phyloP scores from a whole-genome alignment of 2,888 invertebrate species.

The Polyommatus iphigenia region DNA sequence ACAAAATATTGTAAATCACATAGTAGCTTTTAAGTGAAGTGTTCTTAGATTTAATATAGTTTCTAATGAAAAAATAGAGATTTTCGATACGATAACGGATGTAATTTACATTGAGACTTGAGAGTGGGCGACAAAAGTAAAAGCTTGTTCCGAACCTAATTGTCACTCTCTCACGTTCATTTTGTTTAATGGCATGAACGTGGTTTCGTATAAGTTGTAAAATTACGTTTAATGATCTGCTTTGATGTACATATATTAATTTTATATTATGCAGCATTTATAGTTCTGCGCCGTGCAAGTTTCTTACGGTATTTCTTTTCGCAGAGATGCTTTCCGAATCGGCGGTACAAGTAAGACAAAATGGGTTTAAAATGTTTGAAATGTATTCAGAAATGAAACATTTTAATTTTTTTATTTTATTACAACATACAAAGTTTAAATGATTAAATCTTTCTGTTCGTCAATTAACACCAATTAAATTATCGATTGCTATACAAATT shows the following conservation, averaged over 20 bases:
- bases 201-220: slow-evolving; percentile 5
- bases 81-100: slow-evolving; percentile 1
- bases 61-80: background rate
- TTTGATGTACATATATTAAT: background rate
- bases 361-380: too few relatives aligned
- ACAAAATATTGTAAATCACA: background rate
- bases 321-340: too few relatives aligned
- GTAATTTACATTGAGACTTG: background rate
- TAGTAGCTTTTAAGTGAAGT: background rate
- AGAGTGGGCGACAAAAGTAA: slow-evolving; percentile 17
- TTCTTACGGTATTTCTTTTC: too few relatives aligned
- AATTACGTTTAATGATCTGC: background rate
- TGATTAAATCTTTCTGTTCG: too few relatives aligned
- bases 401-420: too few relatives aligned
- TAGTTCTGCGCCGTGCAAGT: too few relatives aligned
- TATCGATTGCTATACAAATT: too few relatives aligned
- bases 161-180: slow-evolving; percentile 15
- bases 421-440: too few relatives aligned
- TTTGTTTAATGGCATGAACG: background rate
- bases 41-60: background rate
- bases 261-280: background rate
- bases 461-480: too few relatives aligned
- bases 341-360: too few relatives aligned
- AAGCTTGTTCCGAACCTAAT: slow-evolving; percentile 7
- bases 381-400: too few relatives aligned